Conservation (phyloP, 2,113 vertebrate genomes). For the Actinemys pallida region DNA sequence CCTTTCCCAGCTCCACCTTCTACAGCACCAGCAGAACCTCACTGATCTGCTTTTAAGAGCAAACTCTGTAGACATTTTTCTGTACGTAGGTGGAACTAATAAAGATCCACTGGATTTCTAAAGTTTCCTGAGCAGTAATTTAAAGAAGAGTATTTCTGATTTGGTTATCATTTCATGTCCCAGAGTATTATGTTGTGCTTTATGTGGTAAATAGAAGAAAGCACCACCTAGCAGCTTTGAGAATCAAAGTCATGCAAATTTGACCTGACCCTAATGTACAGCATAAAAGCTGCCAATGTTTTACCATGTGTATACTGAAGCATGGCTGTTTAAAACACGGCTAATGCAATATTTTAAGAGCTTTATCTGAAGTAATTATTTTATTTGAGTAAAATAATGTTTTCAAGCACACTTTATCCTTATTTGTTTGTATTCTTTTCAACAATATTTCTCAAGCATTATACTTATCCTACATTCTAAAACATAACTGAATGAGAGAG, state of each 20-base stretch:
- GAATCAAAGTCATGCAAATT: not conserved
- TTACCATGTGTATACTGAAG: not conserved
- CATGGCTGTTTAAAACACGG: not conserved
- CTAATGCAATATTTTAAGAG: not conserved
- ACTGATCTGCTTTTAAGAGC: not conserved
- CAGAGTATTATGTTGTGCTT: not conserved
- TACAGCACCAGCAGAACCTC: not conserved
- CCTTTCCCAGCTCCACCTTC: not conserved
- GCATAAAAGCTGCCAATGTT: not conserved
- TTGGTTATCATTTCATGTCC: not conserved
- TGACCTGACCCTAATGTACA: not conserved
- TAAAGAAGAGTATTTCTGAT: accelerated
- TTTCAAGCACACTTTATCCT: not conserved
- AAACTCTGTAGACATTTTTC: accelerated
- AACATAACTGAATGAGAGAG: constrained; percentile 13
- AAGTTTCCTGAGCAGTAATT: not conserved
- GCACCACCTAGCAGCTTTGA: accelerated
- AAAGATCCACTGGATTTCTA: accelerated
- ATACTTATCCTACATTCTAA: not conserved
- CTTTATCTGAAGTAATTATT: not conserved
- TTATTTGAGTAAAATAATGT: not conserved
- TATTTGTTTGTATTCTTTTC: not conserved
- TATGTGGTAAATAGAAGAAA: not conserved
- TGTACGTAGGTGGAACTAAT: not conserved
- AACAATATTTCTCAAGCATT: not conserved